Evolutionary conservation across 1,140 invertebrate species (phyloP).

Genomic region (Heliconius congener): DNA sequence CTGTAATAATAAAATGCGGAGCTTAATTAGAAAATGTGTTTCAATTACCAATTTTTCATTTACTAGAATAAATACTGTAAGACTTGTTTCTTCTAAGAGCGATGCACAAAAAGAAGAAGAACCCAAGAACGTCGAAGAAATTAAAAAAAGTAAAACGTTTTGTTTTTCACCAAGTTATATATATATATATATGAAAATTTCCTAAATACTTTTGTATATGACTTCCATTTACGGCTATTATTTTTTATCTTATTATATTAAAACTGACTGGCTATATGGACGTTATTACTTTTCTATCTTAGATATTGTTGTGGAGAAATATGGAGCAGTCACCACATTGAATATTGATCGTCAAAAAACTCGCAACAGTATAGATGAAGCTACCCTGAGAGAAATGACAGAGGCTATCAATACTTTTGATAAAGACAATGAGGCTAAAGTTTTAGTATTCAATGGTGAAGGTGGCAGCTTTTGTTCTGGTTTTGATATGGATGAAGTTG

Average conservation of each 20-base stretch:
- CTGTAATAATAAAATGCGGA: conserved; percentile 46
- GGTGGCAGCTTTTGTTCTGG: conserved; percentile 96
- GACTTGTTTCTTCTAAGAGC: conserved; percentile 50
- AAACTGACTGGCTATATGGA: background rate
- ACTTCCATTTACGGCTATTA: background rate
- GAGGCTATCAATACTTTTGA: conserved; percentile 91
- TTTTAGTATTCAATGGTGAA: conserved; percentile 92
- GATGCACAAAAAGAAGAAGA: conserved; percentile 53
- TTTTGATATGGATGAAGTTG: conserved; percentile 89
- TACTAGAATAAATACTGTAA: conserved; percentile 41
- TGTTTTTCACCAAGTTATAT: background rate
- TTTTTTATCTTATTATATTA: background rate
- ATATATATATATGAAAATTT: background rate
- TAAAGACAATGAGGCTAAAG: conserved; percentile 84
- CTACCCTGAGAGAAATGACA: conserved; percentile 85
- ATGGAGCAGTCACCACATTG: conserved; percentile 86
- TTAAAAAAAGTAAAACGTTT: conserved; percentile 63
- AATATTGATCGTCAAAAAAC: conserved; percentile 92
- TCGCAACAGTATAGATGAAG: conserved; percentile 89
- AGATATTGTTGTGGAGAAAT: conserved; percentile 83
- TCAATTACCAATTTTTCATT: conserved; percentile 43
- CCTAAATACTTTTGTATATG: background rate
- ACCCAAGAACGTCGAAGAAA: conserved; percentile 45
- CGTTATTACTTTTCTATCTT: conserved; percentile 29
- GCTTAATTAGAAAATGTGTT: conserved; percentile 49